Evolutionary conservation across 2,113 vertebrate genomes (phyloP), one percentile per base, ranked within the genome.

Genomic region (Lampris megalopsis): DNA sequence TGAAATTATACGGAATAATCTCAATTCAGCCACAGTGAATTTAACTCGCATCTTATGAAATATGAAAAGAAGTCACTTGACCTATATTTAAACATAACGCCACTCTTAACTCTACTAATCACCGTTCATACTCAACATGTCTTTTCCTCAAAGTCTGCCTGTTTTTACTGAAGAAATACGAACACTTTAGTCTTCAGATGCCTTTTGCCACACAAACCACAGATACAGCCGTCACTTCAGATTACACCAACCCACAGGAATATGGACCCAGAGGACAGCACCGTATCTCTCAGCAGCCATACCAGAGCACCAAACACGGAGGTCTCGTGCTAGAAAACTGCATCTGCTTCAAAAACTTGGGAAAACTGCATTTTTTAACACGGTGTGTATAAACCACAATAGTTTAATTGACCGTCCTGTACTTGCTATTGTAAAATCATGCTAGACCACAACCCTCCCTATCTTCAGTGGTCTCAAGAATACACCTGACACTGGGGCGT

Each of bases 71-170:
- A 11, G n/a, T 36, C 2, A n/a, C 24, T 24, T 69, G 45, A 9
- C 9, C 57, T 52, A 42, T 68, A 61, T 40, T 53, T 53, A 53
- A 13, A 11, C n/a, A n/a, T 36, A 36, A 41, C 2, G 3, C 6
- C 47, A 35, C 6, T 38, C n/a, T 9, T 71, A 50, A 24, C 9
- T 60, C 61, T 65, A 40, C 24, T 10, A 63, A 35, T 59, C 53
- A 38, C 11, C 59, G n/a, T 59, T 56, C 38, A 45, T 48, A 35
- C 10, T 61, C 5, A 10, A 59, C 50, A 63, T 48, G 40, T 63
- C 41, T 47, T 41, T 61, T 78, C 66, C 69, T 81, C 45, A 68
- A 58, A 63, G 43, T 54, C 36, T 42, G 69, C 64, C 75, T 86
- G 37, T 73, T 13, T 50, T 62, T 63, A 35, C 42, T 62, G 6